A percentile compares a stretch with the other conserved stretches of the same genome.
phyloP scores from a whole-genome alignment of 2,113 vertebrate species.

The Ibidorhyncha struthersii region DNA sequence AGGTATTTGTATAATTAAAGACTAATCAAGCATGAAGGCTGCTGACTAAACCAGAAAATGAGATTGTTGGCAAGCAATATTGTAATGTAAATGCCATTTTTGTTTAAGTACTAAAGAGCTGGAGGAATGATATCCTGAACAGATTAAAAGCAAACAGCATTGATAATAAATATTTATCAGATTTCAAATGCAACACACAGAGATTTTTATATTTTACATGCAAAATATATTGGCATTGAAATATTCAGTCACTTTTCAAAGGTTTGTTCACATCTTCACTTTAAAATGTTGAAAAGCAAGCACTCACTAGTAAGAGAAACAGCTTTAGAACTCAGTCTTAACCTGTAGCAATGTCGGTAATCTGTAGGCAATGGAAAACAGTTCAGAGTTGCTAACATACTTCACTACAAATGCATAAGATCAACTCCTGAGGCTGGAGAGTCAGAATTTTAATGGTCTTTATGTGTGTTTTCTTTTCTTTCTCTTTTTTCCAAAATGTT shows the following conservation, averaged over 20 bases:
- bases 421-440: background rate
- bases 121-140: constrained; percentile 78
- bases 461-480: background rate
- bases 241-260: constrained; percentile 71
- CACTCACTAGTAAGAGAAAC: background rate
- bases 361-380: background rate
- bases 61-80: constrained; percentile 97
- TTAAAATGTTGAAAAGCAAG: constrained; percentile 58
- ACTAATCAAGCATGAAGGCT: constrained; percentile 93
- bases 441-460: background rate
- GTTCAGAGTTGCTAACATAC: background rate
- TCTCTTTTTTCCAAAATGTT: background rate
- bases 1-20: constrained; percentile 89
- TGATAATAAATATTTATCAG: constrained; percentile 86
- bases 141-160: constrained; percentile 85
- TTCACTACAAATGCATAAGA: background rate
- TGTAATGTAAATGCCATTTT: constrained; percentile 88
- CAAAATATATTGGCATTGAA: constrained; percentile 72
- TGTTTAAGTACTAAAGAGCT: constrained; percentile 84
- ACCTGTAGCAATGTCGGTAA: background rate
- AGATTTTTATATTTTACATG: constrained; percentile 76
- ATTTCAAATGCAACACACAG: constrained; percentile 75
- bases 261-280: constrained; percentile 65
- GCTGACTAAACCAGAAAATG: constrained; percentile 99
- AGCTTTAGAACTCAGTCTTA: constrained; percentile 19